These are phyloP conservation scores for Caenorhabditis brenneri DNA, from an alignment of 1,140 invertebrate genomes.

Conservation along the genomic window DNA sequence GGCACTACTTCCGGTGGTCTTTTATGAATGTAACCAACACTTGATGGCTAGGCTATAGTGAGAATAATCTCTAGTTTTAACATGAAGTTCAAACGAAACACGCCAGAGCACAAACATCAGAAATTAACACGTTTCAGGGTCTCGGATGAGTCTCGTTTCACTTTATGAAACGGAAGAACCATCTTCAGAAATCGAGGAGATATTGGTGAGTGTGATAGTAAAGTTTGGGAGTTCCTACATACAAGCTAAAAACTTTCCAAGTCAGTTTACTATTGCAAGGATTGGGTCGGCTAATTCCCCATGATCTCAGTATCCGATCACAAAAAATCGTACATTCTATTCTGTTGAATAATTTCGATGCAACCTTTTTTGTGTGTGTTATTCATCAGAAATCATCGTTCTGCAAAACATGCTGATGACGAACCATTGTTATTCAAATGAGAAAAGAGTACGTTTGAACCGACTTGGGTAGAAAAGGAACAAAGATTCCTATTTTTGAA, in stretches of 20 bases:
- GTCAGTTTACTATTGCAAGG: neutral
- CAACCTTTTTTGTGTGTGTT: no score
- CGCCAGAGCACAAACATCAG: neutral
- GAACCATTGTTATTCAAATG: no score
- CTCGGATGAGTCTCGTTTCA: neutral
- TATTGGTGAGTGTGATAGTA: neutral
- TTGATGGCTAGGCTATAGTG: neutral
- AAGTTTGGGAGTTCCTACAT: neutral
- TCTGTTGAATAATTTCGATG: no score
- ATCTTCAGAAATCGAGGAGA: slow-evolving; percentile 21
- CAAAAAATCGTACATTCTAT: no score
- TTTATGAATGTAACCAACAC: neutral
- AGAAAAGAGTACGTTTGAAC: no score
- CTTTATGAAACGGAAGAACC: slow-evolving; percentile 8
- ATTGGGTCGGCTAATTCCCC: no score
- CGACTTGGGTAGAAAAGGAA: no score
- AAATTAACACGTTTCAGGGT: slow-evolving; percentile 20
- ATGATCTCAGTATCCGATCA: no score
- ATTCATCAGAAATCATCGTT: no score
- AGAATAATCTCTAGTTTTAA: neutral
- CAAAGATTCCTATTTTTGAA: no score
- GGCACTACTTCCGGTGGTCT: neutral
- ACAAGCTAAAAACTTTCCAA: neutral
- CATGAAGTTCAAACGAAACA: neutral
- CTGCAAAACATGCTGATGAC: no score